Evolutionary conservation across 2,797 vertebrate species (phyloP), one percentile per base, ranked within the genome.

Genomic region (Neostethus bicornis): DNA sequence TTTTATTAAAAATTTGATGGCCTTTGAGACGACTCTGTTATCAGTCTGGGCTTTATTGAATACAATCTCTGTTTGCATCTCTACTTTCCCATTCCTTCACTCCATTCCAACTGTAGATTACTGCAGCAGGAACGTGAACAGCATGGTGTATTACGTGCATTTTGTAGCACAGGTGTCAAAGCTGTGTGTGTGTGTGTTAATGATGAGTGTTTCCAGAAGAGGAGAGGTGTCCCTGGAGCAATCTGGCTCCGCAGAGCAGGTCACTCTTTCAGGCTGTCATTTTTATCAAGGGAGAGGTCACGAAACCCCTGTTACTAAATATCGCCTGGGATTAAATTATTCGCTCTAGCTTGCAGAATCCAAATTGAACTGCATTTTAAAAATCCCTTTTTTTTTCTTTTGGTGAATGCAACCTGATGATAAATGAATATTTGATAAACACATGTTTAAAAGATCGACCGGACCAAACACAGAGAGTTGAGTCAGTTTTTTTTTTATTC

Each of bases 81-180:
- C 47, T 48, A 54, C 58, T 53, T 50, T 71, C 61, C 61, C 61
- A 21, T 72, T 53, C 71, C 69, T 75, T 60, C 70, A 54, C 63
- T 47, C 47, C 7, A 70, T 20, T 53, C 59, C 42, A 54, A 64
- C 66, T 47, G 76, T 13, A 56, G 82, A 79, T 87, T 67, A 61
- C 1, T 66, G 80, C 79, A 42, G 69, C 57, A 61, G 25, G 79
- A 81, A 87, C 77, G 86, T 80, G 81, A 87, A 61, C 72, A 45
- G 26, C 59, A 39, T 78, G 84, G 89, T 53, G 58, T 58, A 87
- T 59, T 73, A 79, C 61, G 74, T 76, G 67, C 61, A 73, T 84
- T 86, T 80, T 75, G 73, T 70, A 52, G 74, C 0, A 41, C 76
- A 86, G 85, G 87, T 91, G 88, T 91, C 81, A 77, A 72, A 77